Base-by-base conservation (phyloP, 1,140 invertebrate species). In the Apis cerana region DNA sequence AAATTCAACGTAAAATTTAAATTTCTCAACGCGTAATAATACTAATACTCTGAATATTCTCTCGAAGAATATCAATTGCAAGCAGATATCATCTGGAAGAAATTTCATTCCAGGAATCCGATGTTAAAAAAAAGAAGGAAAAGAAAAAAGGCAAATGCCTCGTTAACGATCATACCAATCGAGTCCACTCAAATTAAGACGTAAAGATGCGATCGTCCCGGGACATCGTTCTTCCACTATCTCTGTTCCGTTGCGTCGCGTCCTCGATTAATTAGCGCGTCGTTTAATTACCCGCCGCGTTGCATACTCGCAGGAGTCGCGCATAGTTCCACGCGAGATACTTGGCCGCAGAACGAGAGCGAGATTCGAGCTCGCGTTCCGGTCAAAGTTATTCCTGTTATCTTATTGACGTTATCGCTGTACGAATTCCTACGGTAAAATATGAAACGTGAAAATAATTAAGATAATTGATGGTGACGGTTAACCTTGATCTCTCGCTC, bases 401-500 rank as follows among this genome's bases (percentile, higher is more conserved):
- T 75, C 33, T 71, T 11, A 17, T n/a, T 7, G 19, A 19, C 15
- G 67, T 79, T 80, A 80, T 80, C 79, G 17, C 7, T 43, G 61
- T 70, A 48, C 15, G 61, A 62, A 80, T 75, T 64, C 79, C 79
- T 21, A 3, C 15, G n/a, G 8, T 75, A 61, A 75, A 75, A 65
- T 75, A 75, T 56, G 33, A 65, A 58, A 50, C 79, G 70, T 15
- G 70, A 80, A 65, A 56, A 75, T 65, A 80, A 80, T 80, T 80
- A 80, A 65, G 56, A 75, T 65, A 80, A 80, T 80, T 80, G 56
- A 52, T 65, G 61, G 5, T 10, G 21, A 27, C 70, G 21, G 43
- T 23, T 64, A 80, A 27, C 27, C 19, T 33, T 71, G 27, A 69
- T 67, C 52, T 50, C 15, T 65, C 43, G 59, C n/a, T n/a, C 48